Percentiles rank a stretch among this genome's conserved stretches.
Conservation (phyloP, 1,140 invertebrate species). For the Drosophila burlai region DNA sequence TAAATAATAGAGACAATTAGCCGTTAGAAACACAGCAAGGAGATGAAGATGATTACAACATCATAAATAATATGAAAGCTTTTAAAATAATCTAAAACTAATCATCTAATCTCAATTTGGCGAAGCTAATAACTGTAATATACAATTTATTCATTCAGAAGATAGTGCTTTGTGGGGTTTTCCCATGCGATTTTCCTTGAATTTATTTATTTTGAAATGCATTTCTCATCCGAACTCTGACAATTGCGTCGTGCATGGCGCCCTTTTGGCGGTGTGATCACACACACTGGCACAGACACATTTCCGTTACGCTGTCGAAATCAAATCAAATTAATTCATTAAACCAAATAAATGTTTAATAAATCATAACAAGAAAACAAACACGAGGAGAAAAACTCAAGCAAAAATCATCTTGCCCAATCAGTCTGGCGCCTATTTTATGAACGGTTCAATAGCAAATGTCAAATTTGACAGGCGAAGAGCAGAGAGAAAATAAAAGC, state of each 20-base stretch:
- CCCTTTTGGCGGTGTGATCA: slow-evolving; percentile 46
- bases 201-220: slow-evolving; percentile 41
- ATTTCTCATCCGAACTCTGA: slow-evolving; percentile 35
- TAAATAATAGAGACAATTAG: background rate
- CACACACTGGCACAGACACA: slow-evolving; percentile 4
- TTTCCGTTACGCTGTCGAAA: slow-evolving; percentile 66
- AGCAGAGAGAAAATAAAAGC: slow-evolving; percentile 1
- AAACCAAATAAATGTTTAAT: slow-evolving; percentile 78
- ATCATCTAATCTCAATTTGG: slow-evolving; percentile 1
- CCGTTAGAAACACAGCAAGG: background rate
- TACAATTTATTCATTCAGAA: background rate
- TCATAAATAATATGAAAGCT: background rate
- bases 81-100: background rate
- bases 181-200: slow-evolving; percentile 17
- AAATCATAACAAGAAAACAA: slow-evolving; percentile 72
- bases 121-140: background rate
- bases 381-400: slow-evolving; percentile 16
- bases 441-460: slow-evolving; percentile 78
- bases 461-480: slow-evolving; percentile 72
- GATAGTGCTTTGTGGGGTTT: slow-evolving; percentile 10
- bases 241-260: slow-evolving; percentile 62
- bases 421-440: slow-evolving; percentile 79
- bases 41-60: background rate
- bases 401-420: slow-evolving; percentile 50
- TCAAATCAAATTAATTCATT: slow-evolving; percentile 82